Conservation (phyloP, 2,888 invertebrate species). For the Ectemnius cavifrons region DNA sequence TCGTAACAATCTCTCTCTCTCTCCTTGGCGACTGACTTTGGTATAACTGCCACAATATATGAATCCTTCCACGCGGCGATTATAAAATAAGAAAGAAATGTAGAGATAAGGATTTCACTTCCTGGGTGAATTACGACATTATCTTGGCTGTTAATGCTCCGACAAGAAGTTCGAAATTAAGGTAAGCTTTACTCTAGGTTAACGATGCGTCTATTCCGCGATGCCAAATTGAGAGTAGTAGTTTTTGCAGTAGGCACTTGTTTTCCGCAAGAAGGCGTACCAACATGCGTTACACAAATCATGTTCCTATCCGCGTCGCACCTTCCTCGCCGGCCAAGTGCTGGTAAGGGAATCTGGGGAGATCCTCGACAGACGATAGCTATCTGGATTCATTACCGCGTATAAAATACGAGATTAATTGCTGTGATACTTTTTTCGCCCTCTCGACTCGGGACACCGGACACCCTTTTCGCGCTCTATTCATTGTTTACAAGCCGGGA, state of each 20-base stretch:
- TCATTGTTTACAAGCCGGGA: slow-evolving; percentile 42
- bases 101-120: too few species aligned
- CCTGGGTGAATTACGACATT: too few species aligned
- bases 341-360: slow-evolving; percentile 50
- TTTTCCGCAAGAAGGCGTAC: neutral
- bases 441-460: slow-evolving; percentile 34
- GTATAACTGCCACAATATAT: too few species aligned
- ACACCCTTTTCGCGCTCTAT: slow-evolving; percentile 40
- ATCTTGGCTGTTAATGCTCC: too few species aligned
- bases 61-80: neutral
- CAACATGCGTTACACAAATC: slow-evolving; percentile 14
- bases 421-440: slow-evolving; percentile 60
- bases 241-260: neutral
- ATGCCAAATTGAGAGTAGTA: neutral
- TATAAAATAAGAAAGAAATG: neutral
- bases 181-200: too few species aligned
- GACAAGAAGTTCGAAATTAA: too few species aligned
- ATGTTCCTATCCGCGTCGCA: slow-evolving; percentile 28
- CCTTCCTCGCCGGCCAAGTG: slow-evolving; percentile 9
- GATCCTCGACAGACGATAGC: slow-evolving; percentile 55
- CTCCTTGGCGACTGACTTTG: neutral
- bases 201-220: too few species aligned
- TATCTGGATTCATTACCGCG: slow-evolving; percentile 63
- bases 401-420: slow-evolving; percentile 71
- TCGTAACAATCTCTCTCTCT: neutral